phyloP scores from a whole-genome alignment of 1,140 invertebrate genomes.

The Sesamia nonagrioides region DNA sequence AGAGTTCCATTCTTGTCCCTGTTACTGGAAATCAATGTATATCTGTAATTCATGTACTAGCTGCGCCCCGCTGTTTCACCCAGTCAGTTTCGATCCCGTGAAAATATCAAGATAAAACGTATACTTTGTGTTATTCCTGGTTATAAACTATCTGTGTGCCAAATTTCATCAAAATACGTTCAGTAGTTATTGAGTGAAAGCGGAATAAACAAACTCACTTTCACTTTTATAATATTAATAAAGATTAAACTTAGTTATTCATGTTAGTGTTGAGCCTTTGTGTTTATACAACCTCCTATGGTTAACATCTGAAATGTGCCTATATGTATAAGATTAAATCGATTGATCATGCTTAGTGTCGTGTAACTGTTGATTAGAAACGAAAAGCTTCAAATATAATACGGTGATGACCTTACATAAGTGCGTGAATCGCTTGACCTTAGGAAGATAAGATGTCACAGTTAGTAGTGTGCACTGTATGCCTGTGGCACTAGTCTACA shows the following conservation, averaged over 20 bases:
- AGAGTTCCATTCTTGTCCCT: background rate
- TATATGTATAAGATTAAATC: background rate
- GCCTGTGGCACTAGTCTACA: no score
- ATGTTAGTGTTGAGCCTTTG: background rate
- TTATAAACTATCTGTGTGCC: no score
- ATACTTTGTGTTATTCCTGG: no score
- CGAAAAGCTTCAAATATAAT: background rate
- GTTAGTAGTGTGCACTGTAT: no score
- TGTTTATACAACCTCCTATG: background rate
- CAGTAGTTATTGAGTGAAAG: no score
- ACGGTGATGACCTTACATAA: background rate
- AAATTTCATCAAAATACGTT: no score
- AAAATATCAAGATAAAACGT: no score
- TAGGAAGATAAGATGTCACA: background rate
- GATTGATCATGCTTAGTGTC: background rate
- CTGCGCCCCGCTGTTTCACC: no score
- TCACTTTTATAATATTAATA: no score
- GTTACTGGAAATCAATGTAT: background rate
- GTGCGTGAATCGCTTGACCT: background rate
- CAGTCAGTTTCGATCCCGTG: no score
- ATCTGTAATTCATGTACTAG: background rate
- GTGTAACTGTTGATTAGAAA: slow-evolving; percentile 5
- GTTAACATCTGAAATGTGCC: background rate
- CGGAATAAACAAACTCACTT: no score
- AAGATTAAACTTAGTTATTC: background rate